These are phyloP conservation scores for Drosophila sucinea DNA, from an alignment of 1,140 invertebrate species.

Conservation along the genomic window DNA sequence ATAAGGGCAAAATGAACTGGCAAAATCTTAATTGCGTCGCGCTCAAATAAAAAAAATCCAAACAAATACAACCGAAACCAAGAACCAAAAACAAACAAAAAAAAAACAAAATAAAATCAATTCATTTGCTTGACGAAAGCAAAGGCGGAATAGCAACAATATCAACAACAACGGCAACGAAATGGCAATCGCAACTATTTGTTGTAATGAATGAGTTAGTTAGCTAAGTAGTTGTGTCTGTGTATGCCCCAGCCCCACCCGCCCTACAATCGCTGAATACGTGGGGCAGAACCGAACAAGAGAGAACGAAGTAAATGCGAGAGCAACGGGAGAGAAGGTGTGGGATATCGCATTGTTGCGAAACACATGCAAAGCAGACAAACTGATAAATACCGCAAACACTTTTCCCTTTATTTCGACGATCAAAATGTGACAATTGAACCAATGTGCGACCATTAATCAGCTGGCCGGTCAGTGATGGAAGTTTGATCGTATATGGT, in stretches of 20 bases:
- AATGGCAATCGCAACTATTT: slow-evolving; percentile 54
- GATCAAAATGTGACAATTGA: slow-evolving; percentile 1
- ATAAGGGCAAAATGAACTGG: slow-evolving; percentile 28
- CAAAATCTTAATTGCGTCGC: slow-evolving; percentile 47
- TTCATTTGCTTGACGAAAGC: slow-evolving; percentile 26
- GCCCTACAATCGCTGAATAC: slow-evolving; percentile 43
- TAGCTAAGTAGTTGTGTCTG: slow-evolving; percentile 26
- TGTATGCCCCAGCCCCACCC: slow-evolving; percentile 38
- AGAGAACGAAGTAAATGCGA: slow-evolving; percentile 18
- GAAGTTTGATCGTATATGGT: slow-evolving; percentile 13
- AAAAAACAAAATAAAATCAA: slow-evolving; percentile 41
- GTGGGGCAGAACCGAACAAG: slow-evolving; percentile 32
- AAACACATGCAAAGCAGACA: slow-evolving; percentile 37
- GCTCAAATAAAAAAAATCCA: slow-evolving; percentile 49
- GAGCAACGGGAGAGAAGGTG: slow-evolving; percentile 6
- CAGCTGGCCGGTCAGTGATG: slow-evolving; percentile 61
- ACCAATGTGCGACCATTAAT: slow-evolving; percentile 64
- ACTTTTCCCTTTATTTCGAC: slow-evolving; percentile 7
- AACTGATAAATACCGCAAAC: slow-evolving; percentile 32
- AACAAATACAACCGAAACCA: not conserved
- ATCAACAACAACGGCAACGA: slow-evolving; percentile 28
- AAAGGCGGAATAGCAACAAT: slow-evolving; percentile 18
- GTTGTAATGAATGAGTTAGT: slow-evolving; percentile 50
- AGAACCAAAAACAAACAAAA: slow-evolving; percentile 6
- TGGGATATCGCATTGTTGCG: slow-evolving; percentile 18